phyloP scores from a whole-genome alignment of 2,113 vertebrate species.

The Hippocampus mohnikei region DNA sequence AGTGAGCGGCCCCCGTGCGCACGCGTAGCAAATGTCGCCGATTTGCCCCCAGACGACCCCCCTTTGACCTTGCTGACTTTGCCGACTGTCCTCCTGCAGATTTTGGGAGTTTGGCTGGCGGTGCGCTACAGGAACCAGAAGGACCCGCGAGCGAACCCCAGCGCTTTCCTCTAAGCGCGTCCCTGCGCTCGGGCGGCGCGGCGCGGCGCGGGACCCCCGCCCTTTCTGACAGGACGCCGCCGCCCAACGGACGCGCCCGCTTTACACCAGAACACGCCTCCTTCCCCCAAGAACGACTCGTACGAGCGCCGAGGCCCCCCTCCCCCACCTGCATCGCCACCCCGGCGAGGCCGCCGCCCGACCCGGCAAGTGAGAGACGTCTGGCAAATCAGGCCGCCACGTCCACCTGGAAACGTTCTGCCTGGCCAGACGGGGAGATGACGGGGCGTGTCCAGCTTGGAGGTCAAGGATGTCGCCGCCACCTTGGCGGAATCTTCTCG shows the following conservation, averaged over 20 bases:
- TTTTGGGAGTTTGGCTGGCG: conserved; percentile 90
- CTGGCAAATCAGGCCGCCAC: conserved; percentile 14
- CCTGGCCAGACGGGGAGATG: conserved; percentile 1
- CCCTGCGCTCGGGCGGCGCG: conserved; percentile 1
- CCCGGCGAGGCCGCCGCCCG: conserved; percentile 13
- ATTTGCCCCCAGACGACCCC: background rate
- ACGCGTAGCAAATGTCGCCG: too few species aligned
- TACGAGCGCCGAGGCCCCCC: conserved; percentile 13
- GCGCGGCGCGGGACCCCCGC: conserved; percentile 31
- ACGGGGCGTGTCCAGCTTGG: conserved; percentile 28
- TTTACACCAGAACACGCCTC: conserved; percentile 22
- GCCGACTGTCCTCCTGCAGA: conserved; percentile 61
- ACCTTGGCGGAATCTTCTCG: background rate
- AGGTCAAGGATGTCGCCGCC: background rate
- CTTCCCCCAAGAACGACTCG: conserved; percentile 50
- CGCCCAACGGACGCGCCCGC: conserved; percentile 24
- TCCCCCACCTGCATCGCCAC: conserved; percentile 17
- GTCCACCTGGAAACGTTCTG: conserved; percentile 43
- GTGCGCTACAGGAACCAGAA: conserved; percentile 93
- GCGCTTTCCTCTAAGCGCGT: conserved; percentile 83
- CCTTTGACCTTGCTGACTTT: background rate
- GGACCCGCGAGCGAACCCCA: conserved; percentile 89
- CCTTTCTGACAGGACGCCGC: conserved; percentile 41
- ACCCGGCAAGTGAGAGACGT: background rate
- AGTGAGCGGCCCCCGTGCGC: conserved; percentile 59